Percentiles rank a stretch among this genome's conserved stretches.
These are phyloP conservation scores for Lycorma delicatula DNA, from an alignment of 1,140 invertebrate genomes.

Conservation along the genomic window DNA sequence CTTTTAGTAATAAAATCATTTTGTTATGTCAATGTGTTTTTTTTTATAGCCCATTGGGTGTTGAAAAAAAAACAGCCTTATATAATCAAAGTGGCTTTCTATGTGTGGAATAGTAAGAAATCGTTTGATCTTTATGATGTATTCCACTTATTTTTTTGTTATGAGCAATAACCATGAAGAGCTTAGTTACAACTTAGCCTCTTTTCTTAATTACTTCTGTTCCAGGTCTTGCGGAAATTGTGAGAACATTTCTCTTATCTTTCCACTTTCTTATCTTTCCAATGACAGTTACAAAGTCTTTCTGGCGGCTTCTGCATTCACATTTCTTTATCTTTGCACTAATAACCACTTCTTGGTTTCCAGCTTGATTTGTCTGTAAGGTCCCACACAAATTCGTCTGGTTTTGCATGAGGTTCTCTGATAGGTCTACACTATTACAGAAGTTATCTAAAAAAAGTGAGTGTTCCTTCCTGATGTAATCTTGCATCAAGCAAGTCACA, in stretches of 20 bases:
- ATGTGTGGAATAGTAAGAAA: not conserved
- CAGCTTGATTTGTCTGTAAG: constrained; percentile 35
- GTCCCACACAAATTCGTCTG: constrained; percentile 42
- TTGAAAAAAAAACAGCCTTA: not conserved
- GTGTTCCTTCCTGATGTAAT: constrained; percentile 14
- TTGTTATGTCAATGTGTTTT: not conserved
- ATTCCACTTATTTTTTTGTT: not conserved
- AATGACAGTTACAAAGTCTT: constrained; percentile 36
- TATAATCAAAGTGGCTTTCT: not conserved
- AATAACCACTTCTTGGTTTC: constrained; percentile 34
- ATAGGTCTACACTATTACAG: constrained; percentile 38
- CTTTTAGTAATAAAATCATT: constrained; percentile 3
- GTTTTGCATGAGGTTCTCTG: constrained; percentile 34
- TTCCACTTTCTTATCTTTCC: no score
- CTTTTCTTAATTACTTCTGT: no score
- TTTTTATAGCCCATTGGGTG: not conserved
- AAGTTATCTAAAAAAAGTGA: constrained; percentile 27
- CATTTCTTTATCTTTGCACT: constrained; percentile 35
- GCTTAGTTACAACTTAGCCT: not conserved
- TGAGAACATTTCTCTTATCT: constrained; percentile 38
- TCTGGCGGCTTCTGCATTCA: constrained; percentile 32
- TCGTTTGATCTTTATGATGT: not conserved
- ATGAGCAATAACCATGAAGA: not conserved
- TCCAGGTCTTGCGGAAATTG: no score
- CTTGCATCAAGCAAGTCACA: constrained; percentile 14